Percentiles rank a stretch among this genome's conserved stretches.
phyloP scores from a whole-genome alignment of 2,797 vertebrate genomes.

The Enteromius viviparus region DNA sequence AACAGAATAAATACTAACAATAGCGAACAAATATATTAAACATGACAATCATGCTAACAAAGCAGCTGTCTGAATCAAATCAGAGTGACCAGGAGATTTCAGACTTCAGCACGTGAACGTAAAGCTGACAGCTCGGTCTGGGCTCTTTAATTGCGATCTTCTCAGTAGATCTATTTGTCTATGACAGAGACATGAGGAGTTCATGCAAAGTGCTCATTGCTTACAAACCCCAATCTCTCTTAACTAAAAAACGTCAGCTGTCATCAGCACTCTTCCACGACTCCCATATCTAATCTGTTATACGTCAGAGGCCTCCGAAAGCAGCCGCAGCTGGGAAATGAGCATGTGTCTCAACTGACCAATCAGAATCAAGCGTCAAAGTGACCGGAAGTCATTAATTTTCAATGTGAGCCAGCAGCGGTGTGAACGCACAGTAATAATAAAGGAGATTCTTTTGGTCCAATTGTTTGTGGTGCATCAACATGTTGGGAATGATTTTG shows the following conservation, averaged over 20 bases:
- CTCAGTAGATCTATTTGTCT: constrained; percentile 53
- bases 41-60: constrained; percentile 6
- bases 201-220: constrained; percentile 68
- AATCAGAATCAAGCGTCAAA: no score
- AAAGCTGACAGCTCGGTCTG: background rate
- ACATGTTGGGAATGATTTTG: no score
- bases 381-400: no score
- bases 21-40: background rate
- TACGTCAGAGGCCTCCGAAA: constrained; percentile 57
- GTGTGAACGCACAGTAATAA: no score
- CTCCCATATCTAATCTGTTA: constrained; percentile 59
- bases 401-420: no score
- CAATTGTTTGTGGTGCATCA: no score
- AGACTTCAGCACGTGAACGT: background rate
- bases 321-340: constrained; percentile 44
- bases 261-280: constrained; percentile 59
- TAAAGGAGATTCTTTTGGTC: no score
- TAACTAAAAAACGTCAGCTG: constrained; percentile 71
- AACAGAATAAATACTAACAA: background rate
- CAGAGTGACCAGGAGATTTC: background rate
- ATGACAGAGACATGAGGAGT: constrained; percentile 60
- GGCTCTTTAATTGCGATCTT: constrained; percentile 25
- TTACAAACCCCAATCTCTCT: constrained; percentile 61
- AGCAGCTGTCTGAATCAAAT: background rate
- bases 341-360: no score